phyloP scores from a whole-genome alignment of 2,113 vertebrate species.

The Athene noctua region DNA sequence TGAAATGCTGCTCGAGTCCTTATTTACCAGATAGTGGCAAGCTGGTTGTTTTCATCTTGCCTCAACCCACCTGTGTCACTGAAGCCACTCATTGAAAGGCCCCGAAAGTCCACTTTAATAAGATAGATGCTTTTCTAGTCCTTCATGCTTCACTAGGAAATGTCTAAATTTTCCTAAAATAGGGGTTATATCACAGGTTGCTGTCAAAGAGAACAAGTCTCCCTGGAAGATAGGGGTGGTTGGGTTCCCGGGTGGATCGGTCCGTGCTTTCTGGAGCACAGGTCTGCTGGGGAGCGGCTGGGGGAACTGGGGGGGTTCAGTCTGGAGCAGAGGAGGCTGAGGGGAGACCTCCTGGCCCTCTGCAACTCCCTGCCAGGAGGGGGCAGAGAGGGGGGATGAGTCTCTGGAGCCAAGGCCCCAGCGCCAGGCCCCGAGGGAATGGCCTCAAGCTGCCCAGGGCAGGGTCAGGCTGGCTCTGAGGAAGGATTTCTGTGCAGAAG shows the following conservation, averaged over 20 bases:
- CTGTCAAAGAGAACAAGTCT: background rate
- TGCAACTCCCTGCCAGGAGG: too few species aligned
- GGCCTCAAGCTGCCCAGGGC: too few species aligned
- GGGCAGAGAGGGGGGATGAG: too few species aligned
- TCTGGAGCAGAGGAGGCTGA: too few species aligned
- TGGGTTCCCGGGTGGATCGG: background rate
- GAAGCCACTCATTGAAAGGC: background rate
- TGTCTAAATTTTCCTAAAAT: background rate
- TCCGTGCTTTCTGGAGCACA: too few species aligned
- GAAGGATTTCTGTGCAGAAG: too few species aligned
- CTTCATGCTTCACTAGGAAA: background rate
- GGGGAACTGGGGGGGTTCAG: too few species aligned
- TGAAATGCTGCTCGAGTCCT: background rate
- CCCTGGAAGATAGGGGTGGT: background rate
- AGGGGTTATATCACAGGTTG: rapidly evolving
- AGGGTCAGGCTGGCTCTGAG: too few species aligned
- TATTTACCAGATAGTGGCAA: background rate
- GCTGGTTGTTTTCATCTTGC: background rate
- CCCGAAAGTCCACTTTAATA: background rate
- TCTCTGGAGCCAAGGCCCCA: too few species aligned
- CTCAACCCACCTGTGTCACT: background rate
- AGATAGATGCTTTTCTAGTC: rapidly evolving
- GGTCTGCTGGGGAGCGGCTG: too few species aligned
- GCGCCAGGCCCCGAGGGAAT: too few species aligned
- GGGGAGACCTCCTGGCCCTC: too few species aligned